Conservation (phyloP, 1,140 invertebrate genomes). For the Neodiprion pinetum region DNA sequence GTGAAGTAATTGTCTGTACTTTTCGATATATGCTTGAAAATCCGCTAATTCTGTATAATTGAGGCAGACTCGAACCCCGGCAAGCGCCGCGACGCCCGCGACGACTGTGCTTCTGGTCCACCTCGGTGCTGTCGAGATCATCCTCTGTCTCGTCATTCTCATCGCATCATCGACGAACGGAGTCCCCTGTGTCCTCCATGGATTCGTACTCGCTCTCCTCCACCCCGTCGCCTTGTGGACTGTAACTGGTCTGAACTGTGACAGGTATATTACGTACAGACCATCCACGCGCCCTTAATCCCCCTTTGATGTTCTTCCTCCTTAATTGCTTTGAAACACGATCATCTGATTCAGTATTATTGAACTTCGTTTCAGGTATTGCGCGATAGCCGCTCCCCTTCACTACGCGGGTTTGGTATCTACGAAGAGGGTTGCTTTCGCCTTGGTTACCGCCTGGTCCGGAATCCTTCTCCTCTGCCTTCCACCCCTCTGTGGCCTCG, state of each 20-base stretch:
- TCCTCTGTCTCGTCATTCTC: conserved; percentile 69
- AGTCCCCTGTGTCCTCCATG: conserved; percentile 68
- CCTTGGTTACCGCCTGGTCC: conserved; percentile 61
- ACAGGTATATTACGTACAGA: conserved; percentile 57
- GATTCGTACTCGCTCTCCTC: conserved; percentile 72
- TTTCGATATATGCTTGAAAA: too few species aligned
- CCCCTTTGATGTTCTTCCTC: neutral
- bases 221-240: conserved; percentile 81
- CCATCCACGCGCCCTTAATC: neutral
- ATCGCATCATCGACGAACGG: conserved; percentile 59
- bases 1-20: too few species aligned
- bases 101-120: conserved; percentile 77
- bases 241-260: conserved; percentile 79
- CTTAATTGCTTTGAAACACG: too few species aligned
- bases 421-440: conserved; percentile 63
- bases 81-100: conserved; percentile 67
- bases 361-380: conserved; percentile 61
- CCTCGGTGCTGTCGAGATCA: conserved; percentile 71
- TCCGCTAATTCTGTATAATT: neutral
- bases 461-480: conserved; percentile 56
- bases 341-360: neutral
- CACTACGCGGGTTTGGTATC: conserved; percentile 78
- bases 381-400: conserved; percentile 78
- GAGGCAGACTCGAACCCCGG: conserved; percentile 53
- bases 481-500: conserved; percentile 57